Evolutionary conservation across 2,113 vertebrate species (phyloP).

Genomic region (Phyllopteryx taeniolatus): DNA sequence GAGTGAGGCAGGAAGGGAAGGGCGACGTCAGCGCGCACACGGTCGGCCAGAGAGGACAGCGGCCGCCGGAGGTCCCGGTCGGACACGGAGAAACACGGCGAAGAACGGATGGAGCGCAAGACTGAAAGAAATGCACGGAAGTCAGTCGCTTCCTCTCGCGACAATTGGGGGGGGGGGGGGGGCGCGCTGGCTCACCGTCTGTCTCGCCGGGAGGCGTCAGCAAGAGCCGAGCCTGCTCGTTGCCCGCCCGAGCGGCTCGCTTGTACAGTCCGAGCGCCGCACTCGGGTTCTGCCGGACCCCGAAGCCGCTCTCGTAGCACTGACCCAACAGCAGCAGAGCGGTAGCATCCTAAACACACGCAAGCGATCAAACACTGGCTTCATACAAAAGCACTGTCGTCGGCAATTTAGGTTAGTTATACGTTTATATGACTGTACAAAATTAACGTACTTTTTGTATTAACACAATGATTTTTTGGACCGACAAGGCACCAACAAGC

Average conservation of each 20-base stretch:
- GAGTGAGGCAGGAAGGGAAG: slow-evolving; percentile 61
- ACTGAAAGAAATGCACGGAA: slow-evolving; percentile 5
- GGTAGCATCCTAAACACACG: slow-evolving; percentile 75
- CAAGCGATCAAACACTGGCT: slow-evolving; percentile 4
- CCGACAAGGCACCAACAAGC: too few relatives aligned
- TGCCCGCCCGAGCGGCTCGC: slow-evolving; percentile 73
- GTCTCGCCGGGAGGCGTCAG: slow-evolving; percentile 52
- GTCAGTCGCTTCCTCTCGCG: background rate
- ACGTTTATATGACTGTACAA: background rate
- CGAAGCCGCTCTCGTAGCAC: slow-evolving; percentile 85
- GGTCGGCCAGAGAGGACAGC: slow-evolving; percentile 14
- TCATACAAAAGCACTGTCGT: background rate
- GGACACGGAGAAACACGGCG: slow-evolving; percentile 63
- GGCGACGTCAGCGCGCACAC: background rate
- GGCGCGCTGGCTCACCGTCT: slow-evolving; percentile 30
- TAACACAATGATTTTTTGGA: too few relatives aligned
- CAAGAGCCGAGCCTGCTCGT: slow-evolving; percentile 64
- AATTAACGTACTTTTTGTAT: too few relatives aligned
- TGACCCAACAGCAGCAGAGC: slow-evolving; percentile 84
- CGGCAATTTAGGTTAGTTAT: background rate
- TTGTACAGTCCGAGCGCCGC: slow-evolving; percentile 76
- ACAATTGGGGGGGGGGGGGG: slow-evolving; percentile 6
- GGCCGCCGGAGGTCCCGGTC: slow-evolving; percentile 3
- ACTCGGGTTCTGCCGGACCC: slow-evolving; percentile 69
- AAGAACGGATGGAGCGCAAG: slow-evolving; percentile 70